Percentiles rank a stretch among this genome's conserved stretches.
Conservation (phyloP, 2,797 vertebrate species). For the Betta splendens region DNA sequence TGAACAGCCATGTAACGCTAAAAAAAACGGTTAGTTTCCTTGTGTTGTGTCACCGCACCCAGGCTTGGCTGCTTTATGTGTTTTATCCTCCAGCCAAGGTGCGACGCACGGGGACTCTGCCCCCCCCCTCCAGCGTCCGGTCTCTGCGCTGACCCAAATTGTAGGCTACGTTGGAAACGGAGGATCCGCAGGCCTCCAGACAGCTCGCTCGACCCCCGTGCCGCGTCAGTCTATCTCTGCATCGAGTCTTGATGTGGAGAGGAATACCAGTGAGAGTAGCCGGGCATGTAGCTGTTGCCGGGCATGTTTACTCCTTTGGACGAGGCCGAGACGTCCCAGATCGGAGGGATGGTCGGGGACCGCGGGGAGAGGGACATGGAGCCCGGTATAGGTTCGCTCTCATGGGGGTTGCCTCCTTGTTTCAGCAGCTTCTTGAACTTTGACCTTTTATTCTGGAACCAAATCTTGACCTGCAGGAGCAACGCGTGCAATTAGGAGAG, state of each 20-base stretch:
- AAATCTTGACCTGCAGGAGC: constrained; percentile 92
- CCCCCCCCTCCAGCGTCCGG: constrained; percentile 65
- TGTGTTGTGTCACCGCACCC: constrained; percentile 65
- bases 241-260: constrained; percentile 98
- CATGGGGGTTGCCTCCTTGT: constrained; percentile 93
- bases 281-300: constrained; percentile 97
- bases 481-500: constrained; percentile 11
- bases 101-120: constrained; percentile 23
- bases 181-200: constrained; percentile 61
- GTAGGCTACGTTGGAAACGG: constrained; percentile 67
- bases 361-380: constrained; percentile 93
- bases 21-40: constrained; percentile 65
- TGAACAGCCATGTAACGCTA: constrained; percentile 67
- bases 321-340: constrained; percentile 97
- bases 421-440: constrained; percentile 99
- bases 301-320: constrained; percentile 98
- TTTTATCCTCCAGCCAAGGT: constrained; percentile 61
- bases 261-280: constrained; percentile 98
- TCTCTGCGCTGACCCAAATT: constrained; percentile 68
- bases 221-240: constrained; percentile 91
- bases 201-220: constrained; percentile 57
- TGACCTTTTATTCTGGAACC: constrained; percentile 99
- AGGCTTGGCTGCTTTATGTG: constrained; percentile 51
- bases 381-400: constrained; percentile 91
- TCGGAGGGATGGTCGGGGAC: constrained; percentile 94